phyloP scores from a whole-genome alignment of 1,140 invertebrate species.

The Cyphomyrmex costatus region DNA sequence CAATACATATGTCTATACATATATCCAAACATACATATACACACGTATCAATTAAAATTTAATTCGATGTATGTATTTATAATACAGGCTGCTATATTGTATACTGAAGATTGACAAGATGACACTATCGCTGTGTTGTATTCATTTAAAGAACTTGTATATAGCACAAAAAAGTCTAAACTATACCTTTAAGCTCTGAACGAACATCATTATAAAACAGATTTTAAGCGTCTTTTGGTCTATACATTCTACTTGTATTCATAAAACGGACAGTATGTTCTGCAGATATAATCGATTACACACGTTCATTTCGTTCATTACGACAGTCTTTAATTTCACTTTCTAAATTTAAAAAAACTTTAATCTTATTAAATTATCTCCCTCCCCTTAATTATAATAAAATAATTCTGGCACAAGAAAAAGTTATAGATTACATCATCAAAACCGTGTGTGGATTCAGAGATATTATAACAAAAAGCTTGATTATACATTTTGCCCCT shows the following conservation, averaged over 20 bases:
- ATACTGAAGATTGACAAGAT: slow-evolving; percentile 12
- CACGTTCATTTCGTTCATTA: slow-evolving; percentile 40
- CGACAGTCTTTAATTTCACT: slow-evolving; percentile 37
- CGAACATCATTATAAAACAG: slow-evolving; percentile 25
- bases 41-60: slow-evolving; percentile 36
- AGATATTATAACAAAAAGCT: slow-evolving; percentile 10
- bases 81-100: slow-evolving; percentile 44
- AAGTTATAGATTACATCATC: slow-evolving; percentile 14
- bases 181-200: slow-evolving; percentile 1
- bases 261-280: slow-evolving; percentile 8
- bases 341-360: slow-evolving; percentile 9
- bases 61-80: slow-evolving; percentile 62
- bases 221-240: slow-evolving; percentile 50
- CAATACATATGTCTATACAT: slow-evolving; percentile 20
- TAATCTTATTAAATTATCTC: slow-evolving; percentile 21
- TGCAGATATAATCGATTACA: slow-evolving; percentile 24
- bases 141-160: slow-evolving; percentile 14
- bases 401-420: slow-evolving; percentile 38
- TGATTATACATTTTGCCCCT: slow-evolving; percentile 27
- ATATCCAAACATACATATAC: background rate
- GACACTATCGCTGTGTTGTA: slow-evolving; percentile 1
- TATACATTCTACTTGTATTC: slow-evolving; percentile 48
- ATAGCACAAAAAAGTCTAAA: slow-evolving; percentile 29
- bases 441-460: slow-evolving; percentile 12
- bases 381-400: background rate